Percentiles rank a stretch among this genome's conserved stretches.
Conservation (phyloP, 2,797 vertebrate species). For the Pampus argenteus region DNA sequence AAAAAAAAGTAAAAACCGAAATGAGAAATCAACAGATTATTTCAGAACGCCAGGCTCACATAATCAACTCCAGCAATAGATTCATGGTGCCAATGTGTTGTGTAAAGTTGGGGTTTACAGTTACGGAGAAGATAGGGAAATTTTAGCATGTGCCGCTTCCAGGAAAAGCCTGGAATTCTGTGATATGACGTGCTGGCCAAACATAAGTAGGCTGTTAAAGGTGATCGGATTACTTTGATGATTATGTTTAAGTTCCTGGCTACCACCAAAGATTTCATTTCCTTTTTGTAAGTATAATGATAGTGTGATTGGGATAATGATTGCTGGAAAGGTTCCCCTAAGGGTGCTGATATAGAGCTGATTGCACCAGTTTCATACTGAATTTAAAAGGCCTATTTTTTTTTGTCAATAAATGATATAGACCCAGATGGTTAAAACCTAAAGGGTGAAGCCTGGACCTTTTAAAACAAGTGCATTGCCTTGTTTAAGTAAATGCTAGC, state of each 20-base stretch:
- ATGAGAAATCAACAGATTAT: no score
- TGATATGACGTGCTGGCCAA: slow-evolving; percentile 17
- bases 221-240: slow-evolving; percentile 40
- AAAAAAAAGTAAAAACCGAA: no score
- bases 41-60: no score
- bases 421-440: background rate
- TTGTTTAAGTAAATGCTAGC: no score
- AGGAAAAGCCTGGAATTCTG: slow-evolving; percentile 14
- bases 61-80: no score
- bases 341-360: slow-evolving; percentile 10
- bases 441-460: no score
- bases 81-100: background rate
- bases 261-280: slow-evolving; percentile 54
- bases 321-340: slow-evolving; percentile 26
- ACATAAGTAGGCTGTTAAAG: slow-evolving; percentile 29
- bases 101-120: slow-evolving; percentile 4
- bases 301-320: slow-evolving; percentile 39
- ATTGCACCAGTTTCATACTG: slow-evolving; percentile 34
- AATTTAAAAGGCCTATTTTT: background rate
- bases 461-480: no score
- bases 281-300: slow-evolving; percentile 46
- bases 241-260: slow-evolving; percentile 36
- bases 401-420: slow-evolving; percentile 1
- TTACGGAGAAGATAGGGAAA: slow-evolving; percentile 3
- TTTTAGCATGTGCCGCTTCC: background rate